phyloP scores from a whole-genome alignment of 92 coral and sea anemone genomes.

The Blastomussa wellsi region DNA sequence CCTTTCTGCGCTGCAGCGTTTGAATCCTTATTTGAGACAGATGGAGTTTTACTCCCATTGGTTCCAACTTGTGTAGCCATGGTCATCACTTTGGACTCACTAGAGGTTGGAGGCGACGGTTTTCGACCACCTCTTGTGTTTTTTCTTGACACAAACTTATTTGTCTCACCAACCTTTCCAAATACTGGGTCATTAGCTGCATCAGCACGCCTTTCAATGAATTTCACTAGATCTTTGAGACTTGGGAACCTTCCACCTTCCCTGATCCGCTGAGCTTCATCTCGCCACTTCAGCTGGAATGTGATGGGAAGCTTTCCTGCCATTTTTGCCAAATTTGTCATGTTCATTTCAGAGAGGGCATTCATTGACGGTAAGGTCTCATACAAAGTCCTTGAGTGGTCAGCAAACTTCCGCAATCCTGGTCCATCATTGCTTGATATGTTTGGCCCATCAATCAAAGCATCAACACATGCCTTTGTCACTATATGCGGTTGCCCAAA shows the following conservation, averaged over 20 bases:
- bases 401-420: constrained; percentile 53
- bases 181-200: constrained; percentile 52
- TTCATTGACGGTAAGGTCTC: constrained; percentile 62
- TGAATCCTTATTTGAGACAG: constrained; percentile 15
- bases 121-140: too few species aligned
- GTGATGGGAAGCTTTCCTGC: too few species aligned
- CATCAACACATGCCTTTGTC: constrained; percentile 58
- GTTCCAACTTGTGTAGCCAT: constrained; percentile 25
- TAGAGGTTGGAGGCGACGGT: neutral
- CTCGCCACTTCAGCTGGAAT: too few species aligned
- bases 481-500: too few species aligned
- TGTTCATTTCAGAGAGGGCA: too few species aligned
- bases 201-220: too few species aligned
- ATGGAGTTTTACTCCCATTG: constrained; percentile 24
- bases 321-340: too few species aligned
- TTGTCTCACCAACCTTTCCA: constrained; percentile 31
- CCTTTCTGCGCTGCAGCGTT: neutral
- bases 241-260: too few species aligned
- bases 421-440: too few species aligned
- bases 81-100: constrained; percentile 3
- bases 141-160: neutral
- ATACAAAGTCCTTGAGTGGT: constrained; percentile 47
- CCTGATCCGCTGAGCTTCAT: too few species aligned
- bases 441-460: constrained; percentile 52
- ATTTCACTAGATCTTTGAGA: too few species aligned